Evolutionary conservation across 1,140 invertebrate species (phyloP).

Genomic region (Oreohelix idahoensis): DNA sequence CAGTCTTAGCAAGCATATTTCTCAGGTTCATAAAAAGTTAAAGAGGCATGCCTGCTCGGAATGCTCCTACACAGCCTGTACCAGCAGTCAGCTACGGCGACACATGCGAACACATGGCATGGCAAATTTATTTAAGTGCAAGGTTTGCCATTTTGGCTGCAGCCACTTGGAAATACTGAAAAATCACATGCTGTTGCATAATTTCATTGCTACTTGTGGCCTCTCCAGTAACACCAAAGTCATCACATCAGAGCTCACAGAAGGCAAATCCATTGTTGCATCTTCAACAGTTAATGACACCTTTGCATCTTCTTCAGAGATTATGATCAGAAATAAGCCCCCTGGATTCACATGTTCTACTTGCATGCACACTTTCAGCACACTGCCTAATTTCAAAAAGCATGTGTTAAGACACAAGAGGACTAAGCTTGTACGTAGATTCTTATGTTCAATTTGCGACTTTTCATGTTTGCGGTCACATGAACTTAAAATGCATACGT

Average conservation of each 20-base stretch:
- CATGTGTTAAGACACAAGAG: background rate
- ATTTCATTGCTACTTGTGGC: background rate
- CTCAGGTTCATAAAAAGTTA: background rate
- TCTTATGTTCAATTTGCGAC: background rate
- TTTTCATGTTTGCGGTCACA: slow-evolving; percentile 19
- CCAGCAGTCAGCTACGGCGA: background rate
- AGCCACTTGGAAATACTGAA: background rate
- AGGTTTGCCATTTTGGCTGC: background rate
- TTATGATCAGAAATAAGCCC: background rate
- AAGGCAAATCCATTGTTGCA: background rate
- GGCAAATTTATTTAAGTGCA: background rate
- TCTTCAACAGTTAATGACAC: background rate
- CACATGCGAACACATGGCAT: background rate
- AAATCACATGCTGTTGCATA: slow-evolving; percentile 5
- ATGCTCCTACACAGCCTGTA: background rate
- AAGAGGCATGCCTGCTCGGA: background rate
- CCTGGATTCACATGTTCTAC: background rate
- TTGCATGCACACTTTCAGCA: background rate
- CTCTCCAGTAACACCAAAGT: background rate
- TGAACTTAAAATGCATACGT: slow-evolving; percentile 14
- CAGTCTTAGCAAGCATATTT: slow-evolving; percentile 4
- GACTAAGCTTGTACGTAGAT: background rate
- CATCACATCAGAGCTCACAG: background rate
- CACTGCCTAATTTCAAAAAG: background rate
- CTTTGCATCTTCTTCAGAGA: background rate